A percentile compares a stretch with the other conserved stretches of the same genome.
These are phyloP conservation scores for Palythoa caribaeorum DNA, from an alignment of 92 coral and sea anemone species.

Conservation along the genomic window DNA sequence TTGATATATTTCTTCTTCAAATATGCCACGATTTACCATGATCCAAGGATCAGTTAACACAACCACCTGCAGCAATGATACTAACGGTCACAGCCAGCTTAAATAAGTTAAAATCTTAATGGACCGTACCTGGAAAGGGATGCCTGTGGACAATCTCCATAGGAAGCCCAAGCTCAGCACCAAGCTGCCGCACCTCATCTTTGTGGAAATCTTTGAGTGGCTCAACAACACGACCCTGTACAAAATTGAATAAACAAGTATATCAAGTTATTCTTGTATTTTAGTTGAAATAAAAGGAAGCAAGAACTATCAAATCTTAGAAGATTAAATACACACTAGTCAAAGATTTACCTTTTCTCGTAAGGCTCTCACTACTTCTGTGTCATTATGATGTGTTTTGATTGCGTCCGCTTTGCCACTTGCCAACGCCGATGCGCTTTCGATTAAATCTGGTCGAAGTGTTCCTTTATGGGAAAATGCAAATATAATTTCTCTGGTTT, in stretches of 20 bases:
- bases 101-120: too few species aligned
- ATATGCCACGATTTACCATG: not conserved
- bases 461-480: conserved; percentile 71
- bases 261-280: not conserved
- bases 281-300: not conserved
- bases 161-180: conserved; percentile 90
- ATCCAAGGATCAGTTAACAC: too few species aligned
- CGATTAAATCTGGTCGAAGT: conserved; percentile 96
- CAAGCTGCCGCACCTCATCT: conserved; percentile 98
- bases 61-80: too few species aligned
- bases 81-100: too few species aligned
- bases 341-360: conserved; percentile 78
- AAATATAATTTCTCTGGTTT: not conserved
- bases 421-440: conserved; percentile 93
- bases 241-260: not conserved
- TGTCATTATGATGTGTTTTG: conserved; percentile 98
- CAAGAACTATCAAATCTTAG: not conserved
- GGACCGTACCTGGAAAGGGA: conserved; percentile 89
- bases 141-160: conserved; percentile 88
- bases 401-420: conserved; percentile 98
- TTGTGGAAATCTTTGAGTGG: conserved; percentile 97
- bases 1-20: not conserved
- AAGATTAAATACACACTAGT: not conserved
- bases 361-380: conserved; percentile 86
- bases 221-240: conserved; percentile 96